A percentile compares a stretch with the other conserved stretches of the same genome.
phyloP scores from a whole-genome alignment of 2,888 invertebrate species.

The Glomeris marginata region DNA sequence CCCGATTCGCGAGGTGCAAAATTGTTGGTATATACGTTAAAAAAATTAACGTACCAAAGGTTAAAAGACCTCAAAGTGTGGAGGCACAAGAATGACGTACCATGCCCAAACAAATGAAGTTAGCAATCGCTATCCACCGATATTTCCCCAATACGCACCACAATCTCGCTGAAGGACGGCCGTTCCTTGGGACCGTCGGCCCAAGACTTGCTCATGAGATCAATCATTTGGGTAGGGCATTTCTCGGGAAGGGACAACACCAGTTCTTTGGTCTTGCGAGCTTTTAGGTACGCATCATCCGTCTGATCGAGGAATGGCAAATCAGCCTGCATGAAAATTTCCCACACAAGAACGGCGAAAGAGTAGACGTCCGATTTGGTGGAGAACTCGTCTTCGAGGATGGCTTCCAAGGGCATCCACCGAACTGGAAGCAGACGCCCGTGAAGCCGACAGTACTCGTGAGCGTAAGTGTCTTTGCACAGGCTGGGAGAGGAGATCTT shows the following conservation, averaged over 20 bases:
- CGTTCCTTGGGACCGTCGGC: constrained; percentile 28
- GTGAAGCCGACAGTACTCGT: constrained; percentile 73
- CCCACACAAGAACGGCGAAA: constrained; percentile 78
- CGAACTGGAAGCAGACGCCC: constrained; percentile 72
- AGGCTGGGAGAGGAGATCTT: constrained; percentile 70
- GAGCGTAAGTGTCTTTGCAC: constrained; percentile 69
- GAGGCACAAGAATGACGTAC: too few relatives aligned
- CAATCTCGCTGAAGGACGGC: constrained; percentile 30
- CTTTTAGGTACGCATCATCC: constrained; percentile 49
- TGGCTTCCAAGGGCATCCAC: constrained; percentile 67
- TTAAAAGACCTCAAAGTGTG: too few relatives aligned
- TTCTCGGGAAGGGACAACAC: constrained; percentile 21
- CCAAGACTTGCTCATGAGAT: constrained; percentile 27
- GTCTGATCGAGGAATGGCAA: constrained; percentile 57
- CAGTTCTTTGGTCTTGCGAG: constrained; percentile 17
- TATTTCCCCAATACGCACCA: constrained; percentile 25
- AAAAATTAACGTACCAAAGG: too few relatives aligned
- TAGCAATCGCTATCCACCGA: constrained; percentile 19
- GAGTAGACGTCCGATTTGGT: constrained; percentile 88
- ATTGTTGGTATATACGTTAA: too few relatives aligned
- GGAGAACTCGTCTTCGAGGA: constrained; percentile 77
- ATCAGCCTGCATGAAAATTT: constrained; percentile 65
- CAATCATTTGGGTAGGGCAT: constrained; percentile 25
- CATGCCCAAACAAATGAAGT: too few relatives aligned
- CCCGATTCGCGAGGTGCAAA: too few relatives aligned